Conservation (phyloP, 2,888 invertebrate genomes). For the Heliconius charithonia region DNA sequence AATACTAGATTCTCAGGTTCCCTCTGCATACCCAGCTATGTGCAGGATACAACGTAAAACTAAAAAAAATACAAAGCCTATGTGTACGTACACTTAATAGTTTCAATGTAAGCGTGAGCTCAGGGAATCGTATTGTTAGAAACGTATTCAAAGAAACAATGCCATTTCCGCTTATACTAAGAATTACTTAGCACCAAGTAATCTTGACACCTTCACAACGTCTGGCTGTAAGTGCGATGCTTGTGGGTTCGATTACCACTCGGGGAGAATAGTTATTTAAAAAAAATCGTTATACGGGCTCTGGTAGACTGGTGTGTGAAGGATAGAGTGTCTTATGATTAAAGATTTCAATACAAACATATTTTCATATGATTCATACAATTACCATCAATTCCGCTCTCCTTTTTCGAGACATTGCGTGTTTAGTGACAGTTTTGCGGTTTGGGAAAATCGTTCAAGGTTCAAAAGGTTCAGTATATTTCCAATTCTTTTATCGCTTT, state of each 20-base stretch:
- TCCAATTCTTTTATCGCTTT: too few relatives aligned
- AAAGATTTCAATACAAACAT: background rate
- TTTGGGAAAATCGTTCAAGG: too few relatives aligned
- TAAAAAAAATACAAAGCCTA: background rate
- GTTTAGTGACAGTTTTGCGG: background rate
- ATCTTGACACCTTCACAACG: background rate
- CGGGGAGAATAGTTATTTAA: background rate
- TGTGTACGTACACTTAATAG: background rate
- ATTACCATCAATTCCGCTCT: background rate
- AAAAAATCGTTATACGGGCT: background rate
- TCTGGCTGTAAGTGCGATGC: background rate
- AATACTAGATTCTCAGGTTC: background rate
- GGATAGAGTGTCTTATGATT: background rate
- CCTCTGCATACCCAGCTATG: background rate
- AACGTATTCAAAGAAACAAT: constrained; percentile 6
- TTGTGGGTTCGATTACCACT: background rate
- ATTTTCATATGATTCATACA: too few relatives aligned
- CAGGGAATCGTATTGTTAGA: background rate
- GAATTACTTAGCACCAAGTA: background rate
- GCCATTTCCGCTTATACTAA: background rate
- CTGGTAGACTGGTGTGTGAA: background rate
- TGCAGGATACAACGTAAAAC: background rate
- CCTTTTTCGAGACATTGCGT: background rate
- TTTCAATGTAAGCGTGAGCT: background rate
- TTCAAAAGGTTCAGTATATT: too few relatives aligned